Percentiles rank a stretch among this genome's conserved stretches.
These are phyloP conservation scores for Hirundo rustica DNA, from an alignment of 2,797 vertebrate genomes.

Conservation along the genomic window DNA sequence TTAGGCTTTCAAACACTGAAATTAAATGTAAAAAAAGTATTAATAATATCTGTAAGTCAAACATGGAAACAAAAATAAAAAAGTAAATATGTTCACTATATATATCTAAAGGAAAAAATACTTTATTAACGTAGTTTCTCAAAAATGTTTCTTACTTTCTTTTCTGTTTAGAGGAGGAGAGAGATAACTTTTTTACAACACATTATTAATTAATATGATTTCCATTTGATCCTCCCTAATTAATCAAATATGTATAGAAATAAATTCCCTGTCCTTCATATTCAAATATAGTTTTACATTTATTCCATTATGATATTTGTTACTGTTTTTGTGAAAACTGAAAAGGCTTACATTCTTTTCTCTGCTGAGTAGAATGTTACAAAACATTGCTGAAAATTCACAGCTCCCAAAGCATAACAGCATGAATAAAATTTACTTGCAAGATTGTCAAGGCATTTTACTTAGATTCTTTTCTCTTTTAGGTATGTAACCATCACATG, in stretches of 20 bases:
- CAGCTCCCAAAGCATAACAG: background rate
- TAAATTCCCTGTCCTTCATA: background rate
- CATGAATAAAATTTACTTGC: background rate
- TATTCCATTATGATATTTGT: background rate
- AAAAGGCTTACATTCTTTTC: background rate
- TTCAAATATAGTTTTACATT: background rate
- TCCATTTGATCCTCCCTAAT: background rate
- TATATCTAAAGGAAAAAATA: background rate
- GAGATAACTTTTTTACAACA: background rate
- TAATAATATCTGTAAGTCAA: background rate
- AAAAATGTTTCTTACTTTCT: background rate
- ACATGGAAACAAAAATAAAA: background rate
- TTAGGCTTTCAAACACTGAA: background rate
- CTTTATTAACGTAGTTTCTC: fast-evolving
- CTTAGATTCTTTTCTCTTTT: background rate
- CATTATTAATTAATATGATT: background rate
- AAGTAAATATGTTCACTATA: background rate
- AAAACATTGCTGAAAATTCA: background rate
- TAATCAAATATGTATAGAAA: background rate
- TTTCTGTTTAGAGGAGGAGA: background rate
- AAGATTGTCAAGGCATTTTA: background rate
- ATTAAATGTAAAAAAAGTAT: background rate
- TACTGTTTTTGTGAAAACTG: background rate
- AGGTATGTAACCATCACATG: background rate
- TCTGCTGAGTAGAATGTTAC: background rate